Base-by-base conservation (phyloP, 1,140 invertebrate species). In the Camponotus vicinus region DNA sequence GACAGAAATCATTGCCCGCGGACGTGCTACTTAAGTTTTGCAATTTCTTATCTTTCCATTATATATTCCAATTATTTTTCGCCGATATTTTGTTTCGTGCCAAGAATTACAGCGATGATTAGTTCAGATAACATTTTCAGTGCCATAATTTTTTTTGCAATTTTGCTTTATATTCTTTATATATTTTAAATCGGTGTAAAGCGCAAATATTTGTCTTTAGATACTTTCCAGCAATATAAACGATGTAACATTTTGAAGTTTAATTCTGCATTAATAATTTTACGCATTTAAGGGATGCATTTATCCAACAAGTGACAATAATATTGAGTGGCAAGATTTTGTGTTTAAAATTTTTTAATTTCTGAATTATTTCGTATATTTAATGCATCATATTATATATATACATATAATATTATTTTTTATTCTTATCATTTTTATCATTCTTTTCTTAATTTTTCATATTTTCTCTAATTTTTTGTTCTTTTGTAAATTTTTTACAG, bases 1-100 rank as follows among this genome's bases (percentile, higher is more conserved):
- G 59, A 70, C 55, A 42, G 73, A 82, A 82, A 71, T 34, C 27
- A 27, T 82, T 71, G 64, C 32, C 45, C 7, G 18, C 27, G 40
- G 32, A 4, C 59, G n/a, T 18, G 27, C 32, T 32, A 2, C 73
- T 52, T 52, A 77, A 89, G n/a, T 61, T 59, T 15, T 45, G 13
- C 21, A 66, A 63, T 6, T 49, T 52, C 15, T 52, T 49, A 6
- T 11, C 9, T 34, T 37, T 40, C n/a, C 55, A 45, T 40, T 15
- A 52, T 52, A 18, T 21, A n/a, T 27, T 1, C 11, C 61, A 49
- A 15, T n/a, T 77, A 52, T 42, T 34, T 18, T 57, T 37, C 2
- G 0, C 21, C 18, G 55, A 69, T 59, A 75, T 13, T 70, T 57
- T 3, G 27, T 37, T 49, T 40, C 34, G 21, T 7, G 1, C n/a